Conservation (phyloP, 2,113 vertebrate genomes). For the Grallaria varia region DNA sequence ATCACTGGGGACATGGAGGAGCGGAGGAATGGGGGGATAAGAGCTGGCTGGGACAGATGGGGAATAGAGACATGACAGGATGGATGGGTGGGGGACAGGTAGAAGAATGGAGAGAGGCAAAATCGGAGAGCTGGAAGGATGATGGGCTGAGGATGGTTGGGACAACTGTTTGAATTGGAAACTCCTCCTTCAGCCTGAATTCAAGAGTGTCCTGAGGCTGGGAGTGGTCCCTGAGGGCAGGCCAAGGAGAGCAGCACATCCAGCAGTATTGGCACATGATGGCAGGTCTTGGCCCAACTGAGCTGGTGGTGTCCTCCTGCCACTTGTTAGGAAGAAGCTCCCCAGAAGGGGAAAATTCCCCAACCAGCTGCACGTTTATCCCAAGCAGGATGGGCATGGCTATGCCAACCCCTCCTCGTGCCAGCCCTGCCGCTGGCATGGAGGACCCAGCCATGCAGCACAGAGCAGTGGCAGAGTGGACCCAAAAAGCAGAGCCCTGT, state of each 20-base stretch:
- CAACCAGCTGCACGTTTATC: background rate
- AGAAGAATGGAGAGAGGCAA: background rate
- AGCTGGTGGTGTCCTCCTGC: background rate
- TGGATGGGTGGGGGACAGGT: background rate
- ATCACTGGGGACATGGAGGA: background rate
- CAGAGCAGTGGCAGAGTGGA: background rate
- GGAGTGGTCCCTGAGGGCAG: background rate
- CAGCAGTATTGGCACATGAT: background rate
- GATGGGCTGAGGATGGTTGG: background rate
- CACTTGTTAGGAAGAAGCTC: background rate
- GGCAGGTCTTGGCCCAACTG: background rate
- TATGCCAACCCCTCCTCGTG: background rate
- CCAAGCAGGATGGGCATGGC: accelerated
- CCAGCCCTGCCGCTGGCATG: accelerated
- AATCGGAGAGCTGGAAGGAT: background rate
- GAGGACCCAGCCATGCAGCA: accelerated
- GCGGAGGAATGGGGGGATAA: background rate
- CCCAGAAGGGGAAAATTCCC: background rate
- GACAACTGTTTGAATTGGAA: background rate
- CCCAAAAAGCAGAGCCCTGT: accelerated
- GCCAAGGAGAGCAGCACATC: background rate
- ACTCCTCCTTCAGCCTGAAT: background rate
- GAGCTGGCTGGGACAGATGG: background rate
- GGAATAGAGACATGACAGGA: background rate
- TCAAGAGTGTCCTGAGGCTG: background rate